Evolutionary conservation across 2,113 vertebrate genomes (phyloP).

Genomic region (Gasterosteus nipponicus): DNA sequence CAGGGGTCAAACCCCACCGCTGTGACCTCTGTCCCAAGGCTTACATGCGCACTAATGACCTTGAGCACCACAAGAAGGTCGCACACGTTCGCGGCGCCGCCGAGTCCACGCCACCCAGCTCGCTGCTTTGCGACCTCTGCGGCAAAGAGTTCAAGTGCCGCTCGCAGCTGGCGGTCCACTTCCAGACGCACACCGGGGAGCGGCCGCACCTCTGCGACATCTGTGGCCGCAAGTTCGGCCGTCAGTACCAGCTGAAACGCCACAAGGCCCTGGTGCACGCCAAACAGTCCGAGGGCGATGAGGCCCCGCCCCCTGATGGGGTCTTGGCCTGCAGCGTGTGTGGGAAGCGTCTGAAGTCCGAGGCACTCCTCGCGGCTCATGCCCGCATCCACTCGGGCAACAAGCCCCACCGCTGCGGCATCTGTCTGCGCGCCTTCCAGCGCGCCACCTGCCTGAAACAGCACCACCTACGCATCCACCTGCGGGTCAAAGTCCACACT

Average conservation of each 20-base stretch:
- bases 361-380: slow-evolving; percentile 47
- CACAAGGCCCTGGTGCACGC: slow-evolving; percentile 64
- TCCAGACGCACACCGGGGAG: slow-evolving; percentile 67
- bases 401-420: slow-evolving; percentile 47
- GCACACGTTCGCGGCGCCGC: slow-evolving; percentile 41
- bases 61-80: slow-evolving; percentile 66
- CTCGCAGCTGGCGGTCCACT: slow-evolving; percentile 68
- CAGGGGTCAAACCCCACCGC: slow-evolving; percentile 64
- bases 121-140: slow-evolving; percentile 69
- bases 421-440: slow-evolving; percentile 65
- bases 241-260: slow-evolving; percentile 66
- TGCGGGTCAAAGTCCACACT: not conserved
- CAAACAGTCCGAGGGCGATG: rapidly evolving
- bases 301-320: rapidly evolving
- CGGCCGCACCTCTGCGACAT: slow-evolving; percentile 72
- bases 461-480: slow-evolving; percentile 63
- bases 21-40: slow-evolving; percentile 72
- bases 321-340: slow-evolving; percentile 51
- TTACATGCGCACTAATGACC: slow-evolving; percentile 74
- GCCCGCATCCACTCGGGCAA: slow-evolving; percentile 33
- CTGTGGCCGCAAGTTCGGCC: slow-evolving; percentile 71
- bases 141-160: slow-evolving; percentile 67
- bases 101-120: not conserved
- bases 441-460: slow-evolving; percentile 58
- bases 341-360: slow-evolving; percentile 49